A percentile compares a stretch with the other conserved stretches of the same genome.
Evolutionary conservation across 2,113 vertebrate genomes (phyloP).

Genomic region (Neolamprologus variostigma): DNA sequence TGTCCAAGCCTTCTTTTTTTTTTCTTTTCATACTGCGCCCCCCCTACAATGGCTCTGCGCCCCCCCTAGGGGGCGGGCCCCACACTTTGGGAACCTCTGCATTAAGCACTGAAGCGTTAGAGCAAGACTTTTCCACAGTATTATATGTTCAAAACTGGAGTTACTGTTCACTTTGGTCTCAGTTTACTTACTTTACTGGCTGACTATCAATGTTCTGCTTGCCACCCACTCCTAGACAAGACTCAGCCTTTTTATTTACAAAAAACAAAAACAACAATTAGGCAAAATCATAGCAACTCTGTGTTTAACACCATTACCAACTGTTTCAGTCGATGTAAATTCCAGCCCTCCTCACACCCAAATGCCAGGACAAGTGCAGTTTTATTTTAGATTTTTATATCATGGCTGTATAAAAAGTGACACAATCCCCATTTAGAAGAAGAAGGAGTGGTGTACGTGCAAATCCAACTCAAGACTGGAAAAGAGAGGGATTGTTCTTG

Average conservation of each 20-base stretch:
- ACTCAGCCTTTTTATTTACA: background rate
- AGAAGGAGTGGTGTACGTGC: background rate
- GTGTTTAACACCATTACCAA: background rate
- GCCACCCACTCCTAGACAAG: background rate
- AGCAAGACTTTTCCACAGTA: background rate
- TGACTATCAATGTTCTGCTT: background rate
- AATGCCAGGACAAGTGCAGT: background rate
- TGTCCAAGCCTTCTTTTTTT: background rate
- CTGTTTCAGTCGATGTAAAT: background rate
- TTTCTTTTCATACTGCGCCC: background rate
- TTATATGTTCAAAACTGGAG: background rate
- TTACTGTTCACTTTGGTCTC: background rate
- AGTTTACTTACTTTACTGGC: background rate
- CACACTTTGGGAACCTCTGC: background rate
- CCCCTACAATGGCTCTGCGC: background rate
- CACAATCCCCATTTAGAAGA: background rate
- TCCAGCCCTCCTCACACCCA: background rate
- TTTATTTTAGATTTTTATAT: background rate
- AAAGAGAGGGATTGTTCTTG: background rate
- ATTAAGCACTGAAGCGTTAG: background rate
- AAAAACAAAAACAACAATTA: background rate
- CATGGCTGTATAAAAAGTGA: background rate
- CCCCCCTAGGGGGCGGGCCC: background rate
- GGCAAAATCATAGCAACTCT: background rate
- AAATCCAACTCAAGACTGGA: background rate